phyloP scores from a whole-genome alignment of 2,888 invertebrate genomes.

The Netelia melanura region DNA sequence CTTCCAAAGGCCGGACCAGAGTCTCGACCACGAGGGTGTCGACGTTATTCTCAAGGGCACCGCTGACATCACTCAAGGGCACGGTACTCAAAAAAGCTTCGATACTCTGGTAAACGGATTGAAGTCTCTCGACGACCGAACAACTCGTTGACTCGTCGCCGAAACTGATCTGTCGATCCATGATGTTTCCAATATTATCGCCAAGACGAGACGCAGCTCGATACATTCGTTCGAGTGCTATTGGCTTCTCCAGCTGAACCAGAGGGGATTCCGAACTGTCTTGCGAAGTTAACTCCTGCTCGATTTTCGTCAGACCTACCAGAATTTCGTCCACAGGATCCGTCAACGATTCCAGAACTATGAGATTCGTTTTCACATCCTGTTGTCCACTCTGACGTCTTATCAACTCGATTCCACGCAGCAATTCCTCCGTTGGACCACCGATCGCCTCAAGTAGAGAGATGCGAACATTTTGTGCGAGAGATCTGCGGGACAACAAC shows the following conservation, averaged over 20 bases:
- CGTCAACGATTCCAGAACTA: constrained; percentile 83
- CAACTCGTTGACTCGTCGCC: constrained; percentile 54
- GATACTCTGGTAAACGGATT: constrained; percentile 67
- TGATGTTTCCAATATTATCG: constrained; percentile 51
- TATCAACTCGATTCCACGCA: constrained; percentile 81
- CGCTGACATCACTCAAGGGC: constrained; percentile 62
- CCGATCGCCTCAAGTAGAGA: constrained; percentile 80
- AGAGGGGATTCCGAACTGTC: constrained; percentile 75
- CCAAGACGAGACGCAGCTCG: constrained; percentile 75
- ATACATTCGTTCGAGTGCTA: constrained; percentile 78
- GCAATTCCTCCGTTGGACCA: constrained; percentile 81
- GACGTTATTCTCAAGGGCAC: constrained; percentile 74
- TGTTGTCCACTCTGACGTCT: constrained; percentile 72
- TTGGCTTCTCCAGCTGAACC: constrained; percentile 75
- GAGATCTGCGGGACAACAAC: constrained; percentile 65
- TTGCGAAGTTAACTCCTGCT: constrained; percentile 77
- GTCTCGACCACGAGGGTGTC: constrained; percentile 82
- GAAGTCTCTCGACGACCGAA: constrained; percentile 64
- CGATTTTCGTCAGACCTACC: constrained; percentile 78
- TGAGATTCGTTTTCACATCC: constrained; percentile 75
- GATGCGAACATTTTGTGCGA: constrained; percentile 77
- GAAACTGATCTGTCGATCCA: constrained; percentile 29
- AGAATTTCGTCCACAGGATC: constrained; percentile 85
- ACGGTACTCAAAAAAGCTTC: constrained; percentile 67
- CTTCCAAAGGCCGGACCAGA: constrained; percentile 79